phyloP scores from a whole-genome alignment of 2,888 invertebrate genomes.

The Drosophila ustulata region DNA sequence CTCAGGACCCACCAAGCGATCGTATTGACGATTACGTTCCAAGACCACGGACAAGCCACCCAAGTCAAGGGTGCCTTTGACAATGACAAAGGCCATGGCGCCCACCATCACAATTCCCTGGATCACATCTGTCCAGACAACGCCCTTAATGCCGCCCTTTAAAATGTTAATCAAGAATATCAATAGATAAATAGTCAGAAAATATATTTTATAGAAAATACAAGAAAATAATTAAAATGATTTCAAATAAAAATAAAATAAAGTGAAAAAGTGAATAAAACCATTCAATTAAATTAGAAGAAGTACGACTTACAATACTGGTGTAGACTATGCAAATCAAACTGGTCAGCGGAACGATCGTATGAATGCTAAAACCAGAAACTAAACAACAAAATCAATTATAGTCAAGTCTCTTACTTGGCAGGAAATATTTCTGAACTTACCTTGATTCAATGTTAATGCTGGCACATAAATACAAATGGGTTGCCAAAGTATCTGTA shows the following conservation, averaged over 20 bases:
- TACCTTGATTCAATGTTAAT: slow-evolving; percentile 92
- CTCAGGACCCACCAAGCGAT: slow-evolving; percentile 89
- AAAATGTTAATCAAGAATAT: not conserved
- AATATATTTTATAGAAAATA: too few species aligned
- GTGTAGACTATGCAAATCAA: slow-evolving; percentile 94
- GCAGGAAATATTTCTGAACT: not conserved
- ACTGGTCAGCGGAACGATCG: slow-evolving; percentile 92
- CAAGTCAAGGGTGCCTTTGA: slow-evolving; percentile 90
- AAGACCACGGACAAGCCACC: slow-evolving; percentile 89
- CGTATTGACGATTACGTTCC: slow-evolving; percentile 89
- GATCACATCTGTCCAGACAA: slow-evolving; percentile 93
- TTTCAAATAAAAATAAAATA: too few species aligned
- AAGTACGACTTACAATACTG: slow-evolving; percentile 89
- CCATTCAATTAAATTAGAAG: too few species aligned
- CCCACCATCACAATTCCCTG: slow-evolving; percentile 91
- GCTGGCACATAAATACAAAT: slow-evolving; percentile 90
- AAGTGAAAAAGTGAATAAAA: too few species aligned
- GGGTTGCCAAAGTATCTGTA: slow-evolving; percentile 79
- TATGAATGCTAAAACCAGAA: slow-evolving; percentile 90
- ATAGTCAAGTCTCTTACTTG: too few species aligned
- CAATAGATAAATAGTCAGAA: too few species aligned
- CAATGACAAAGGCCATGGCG: slow-evolving; percentile 89
- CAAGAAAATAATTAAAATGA: too few species aligned
- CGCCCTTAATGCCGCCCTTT: slow-evolving; percentile 91
- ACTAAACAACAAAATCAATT: slow-evolving; percentile 52